Conservation (phyloP, 1,140 invertebrate genomes). For the Pseudobourletiella spinata region DNA sequence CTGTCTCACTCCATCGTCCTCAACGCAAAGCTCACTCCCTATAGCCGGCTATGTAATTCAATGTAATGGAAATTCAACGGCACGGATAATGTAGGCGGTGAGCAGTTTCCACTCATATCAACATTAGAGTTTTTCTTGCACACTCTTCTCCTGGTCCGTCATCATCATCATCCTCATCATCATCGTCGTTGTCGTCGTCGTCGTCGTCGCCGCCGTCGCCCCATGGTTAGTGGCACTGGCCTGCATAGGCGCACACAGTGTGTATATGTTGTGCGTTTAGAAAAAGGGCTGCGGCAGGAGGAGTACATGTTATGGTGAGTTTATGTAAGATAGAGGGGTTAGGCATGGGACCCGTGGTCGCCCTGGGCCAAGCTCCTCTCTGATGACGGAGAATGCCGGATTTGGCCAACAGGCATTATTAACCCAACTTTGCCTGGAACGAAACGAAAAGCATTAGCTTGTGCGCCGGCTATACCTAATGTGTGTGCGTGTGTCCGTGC, state of each 20-base stretch:
- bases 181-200: too few species aligned
- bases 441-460: conserved; percentile 33
- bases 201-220: too few species aligned
- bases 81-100: conserved; percentile 4
- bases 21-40: too few species aligned
- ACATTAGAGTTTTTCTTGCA: background rate
- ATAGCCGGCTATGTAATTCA: background rate
- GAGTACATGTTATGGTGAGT: background rate
- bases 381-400: conserved; percentile 36
- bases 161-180: too few species aligned
- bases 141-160: too few species aligned
- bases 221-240: too few species aligned
- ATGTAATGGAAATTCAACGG: background rate
- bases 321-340: background rate
- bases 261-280: background rate
- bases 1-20: background rate
- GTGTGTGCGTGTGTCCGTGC: too few species aligned
- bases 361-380: conserved; percentile 15
- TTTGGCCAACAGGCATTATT: conserved; percentile 36
- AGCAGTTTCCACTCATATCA: background rate
- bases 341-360: conserved; percentile 24
- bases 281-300: background rate
- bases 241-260: background rate
- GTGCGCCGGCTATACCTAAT: background rate
- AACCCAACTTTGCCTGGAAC: conserved; percentile 35